Percentiles rank a stretch among this genome's conserved stretches.
phyloP scores from a whole-genome alignment of 2,113 vertebrate species.

The Nipponia nippon region DNA sequence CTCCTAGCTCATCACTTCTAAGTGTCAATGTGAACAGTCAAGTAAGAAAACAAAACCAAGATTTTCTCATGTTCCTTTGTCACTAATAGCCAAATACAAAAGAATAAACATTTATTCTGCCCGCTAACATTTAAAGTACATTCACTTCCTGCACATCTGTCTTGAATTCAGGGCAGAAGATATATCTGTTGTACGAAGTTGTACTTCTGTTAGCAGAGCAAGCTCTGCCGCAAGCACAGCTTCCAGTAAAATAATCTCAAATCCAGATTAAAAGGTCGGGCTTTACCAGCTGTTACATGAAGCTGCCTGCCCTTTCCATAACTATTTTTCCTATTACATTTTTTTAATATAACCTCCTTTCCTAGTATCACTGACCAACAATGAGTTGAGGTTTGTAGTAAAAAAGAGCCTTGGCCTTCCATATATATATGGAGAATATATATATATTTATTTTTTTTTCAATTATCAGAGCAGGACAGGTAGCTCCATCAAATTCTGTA shows the following conservation, averaged over 20 bases:
- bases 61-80: neutral
- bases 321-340: neutral
- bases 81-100: neutral
- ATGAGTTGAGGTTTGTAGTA: neutral
- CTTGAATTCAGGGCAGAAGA: conserved; percentile 2
- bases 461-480: neutral
- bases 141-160: neutral
- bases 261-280: neutral
- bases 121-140: neutral
- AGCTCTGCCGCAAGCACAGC: neutral
- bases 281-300: neutral
- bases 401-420: neutral
- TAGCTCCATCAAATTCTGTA: neutral
- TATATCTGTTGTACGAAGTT: neutral
- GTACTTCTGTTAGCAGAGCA: neutral
- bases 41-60: neutral
- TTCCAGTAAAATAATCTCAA: neutral
- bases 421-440: too few relatives aligned
- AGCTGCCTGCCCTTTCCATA: neutral
- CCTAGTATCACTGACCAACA: neutral
- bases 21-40: neutral
- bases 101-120: conserved; percentile 23
- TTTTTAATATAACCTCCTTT: neutral
- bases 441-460: too few relatives aligned
- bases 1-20: neutral